Base-by-base conservation (phyloP, 2,888 invertebrate genomes). In the Cantharis rufa region DNA sequence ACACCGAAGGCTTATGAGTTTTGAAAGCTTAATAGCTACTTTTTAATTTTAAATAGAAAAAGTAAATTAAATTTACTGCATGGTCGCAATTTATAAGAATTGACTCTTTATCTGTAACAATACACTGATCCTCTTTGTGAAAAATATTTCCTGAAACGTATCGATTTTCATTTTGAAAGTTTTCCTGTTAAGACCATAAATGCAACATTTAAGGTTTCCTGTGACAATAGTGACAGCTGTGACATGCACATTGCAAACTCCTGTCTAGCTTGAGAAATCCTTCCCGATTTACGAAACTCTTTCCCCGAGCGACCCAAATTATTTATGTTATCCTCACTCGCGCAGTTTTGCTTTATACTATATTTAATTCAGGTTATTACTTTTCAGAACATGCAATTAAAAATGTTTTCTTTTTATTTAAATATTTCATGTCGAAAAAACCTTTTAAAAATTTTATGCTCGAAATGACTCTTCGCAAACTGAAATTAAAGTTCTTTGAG, bases 161-260 rank as follows among this genome's bases (percentile, higher is more conserved):
- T 75, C 70, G 75, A 75, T 75, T 75, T 75, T 75, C 71, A 71
- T 76, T 68, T 73, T 62, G 62, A 73, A 63, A 71, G 70, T 74
- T 76, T 76, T 73, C 72, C 66, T 73, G 64, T 70, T 70, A 66
- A 73, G 62, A 16, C 62, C 48, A 74, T 74, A 68, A 74, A 73
- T 77, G 69, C 74, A 73, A 77, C 77, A 77, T 77, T 77, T 77
- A 77, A 66, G 74, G 77, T 63, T 77, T 77, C 71, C 77, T 68
- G 73, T 77, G 77, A 77, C 77, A 77, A 68, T 68, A 74, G 70
- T 77, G 77, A 77, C 77, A 77, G 77, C 77, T 77, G 77, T 74
- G 77, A 73, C 71, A 73, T 77, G 70, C 24, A 66, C 71, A 77
- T 77, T 74, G 73, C 70, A 74, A 70, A 69, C 71, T 77, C 73